Percentiles rank a stretch among this genome's conserved stretches.
phyloP scores from a whole-genome alignment of 2,113 vertebrate genomes.

The Ceyx cyanopectus region DNA sequence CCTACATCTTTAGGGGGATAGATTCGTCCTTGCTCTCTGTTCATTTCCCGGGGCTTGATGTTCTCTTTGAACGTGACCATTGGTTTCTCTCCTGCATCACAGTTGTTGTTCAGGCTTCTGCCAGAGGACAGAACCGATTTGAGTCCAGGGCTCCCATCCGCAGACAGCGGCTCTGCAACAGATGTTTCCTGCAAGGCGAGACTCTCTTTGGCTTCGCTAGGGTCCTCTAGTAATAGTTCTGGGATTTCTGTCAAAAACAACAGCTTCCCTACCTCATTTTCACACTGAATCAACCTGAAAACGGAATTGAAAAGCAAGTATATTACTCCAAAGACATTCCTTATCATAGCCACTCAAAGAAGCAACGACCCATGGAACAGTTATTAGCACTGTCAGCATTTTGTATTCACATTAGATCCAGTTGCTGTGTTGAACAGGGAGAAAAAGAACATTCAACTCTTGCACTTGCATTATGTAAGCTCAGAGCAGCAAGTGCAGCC shows the following conservation, averaged over 20 bases:
- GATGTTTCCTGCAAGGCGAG: constrained; percentile 88
- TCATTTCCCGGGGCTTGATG: constrained; percentile 91
- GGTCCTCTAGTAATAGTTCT: constrained; percentile 89
- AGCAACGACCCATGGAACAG: not conserved
- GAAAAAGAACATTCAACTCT: not conserved
- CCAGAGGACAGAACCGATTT: constrained; percentile 92
- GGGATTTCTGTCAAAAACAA: constrained; percentile 94
- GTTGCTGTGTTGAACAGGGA: not conserved
- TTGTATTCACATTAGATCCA: not conserved
- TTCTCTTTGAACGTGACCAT: constrained; percentile 98
- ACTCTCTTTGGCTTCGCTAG: constrained; percentile 88
- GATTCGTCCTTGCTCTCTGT: constrained; percentile 83
- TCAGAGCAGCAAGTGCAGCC: not conserved
- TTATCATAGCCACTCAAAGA: not conserved
- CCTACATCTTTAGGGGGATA: constrained; percentile 84
- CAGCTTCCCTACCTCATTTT: constrained; percentile 87
- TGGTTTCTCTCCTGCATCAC: constrained; percentile 88
- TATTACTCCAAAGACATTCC: not conserved
- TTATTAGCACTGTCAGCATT: not conserved
- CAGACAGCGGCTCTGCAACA: constrained; percentile 79
- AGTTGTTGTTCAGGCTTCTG: constrained; percentile 84
- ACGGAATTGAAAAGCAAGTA: constrained; percentile 15
- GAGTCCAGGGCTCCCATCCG: constrained; percentile 84
- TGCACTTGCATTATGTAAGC: not conserved
- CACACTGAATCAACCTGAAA: constrained; percentile 91